Conservation (phyloP, 2,113 vertebrate species). For the Craseonycteris thonglongyai region DNA sequence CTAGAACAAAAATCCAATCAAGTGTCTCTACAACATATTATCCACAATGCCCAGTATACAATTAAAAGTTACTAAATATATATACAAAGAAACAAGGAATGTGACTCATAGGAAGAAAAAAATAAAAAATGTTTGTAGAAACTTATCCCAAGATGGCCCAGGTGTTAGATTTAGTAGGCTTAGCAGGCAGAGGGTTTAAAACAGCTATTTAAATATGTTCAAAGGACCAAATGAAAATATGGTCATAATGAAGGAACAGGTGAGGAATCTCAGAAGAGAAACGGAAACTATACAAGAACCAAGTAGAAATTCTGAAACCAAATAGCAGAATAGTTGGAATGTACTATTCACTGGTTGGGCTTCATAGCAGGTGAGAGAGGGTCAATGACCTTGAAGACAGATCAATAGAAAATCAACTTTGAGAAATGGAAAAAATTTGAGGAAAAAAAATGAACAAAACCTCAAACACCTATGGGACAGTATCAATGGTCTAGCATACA, state of each 20-base stretch:
- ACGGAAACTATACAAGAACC: background rate
- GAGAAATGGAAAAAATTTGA: background rate
- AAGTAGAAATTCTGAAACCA: background rate
- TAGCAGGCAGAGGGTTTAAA: background rate
- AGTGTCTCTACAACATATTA: background rate
- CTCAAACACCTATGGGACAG: background rate
- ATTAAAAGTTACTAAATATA: background rate
- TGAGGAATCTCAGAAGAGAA: conserved; percentile 1
- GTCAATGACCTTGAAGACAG: background rate
- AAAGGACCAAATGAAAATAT: background rate
- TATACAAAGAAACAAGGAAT: background rate
- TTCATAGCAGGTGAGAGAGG: background rate
- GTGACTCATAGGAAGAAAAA: background rate
- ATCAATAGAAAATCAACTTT: background rate
- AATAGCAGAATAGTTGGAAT: background rate
- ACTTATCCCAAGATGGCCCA: background rate
- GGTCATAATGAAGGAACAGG: background rate
- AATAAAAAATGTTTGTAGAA: background rate
- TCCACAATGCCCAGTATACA: background rate
- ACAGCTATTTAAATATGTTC: background rate
- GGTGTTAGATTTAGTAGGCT: background rate
- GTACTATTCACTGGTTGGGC: background rate
- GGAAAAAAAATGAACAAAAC: background rate
- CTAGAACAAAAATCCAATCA: background rate
- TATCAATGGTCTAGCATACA: background rate